Evolutionary conservation across 2,797 vertebrate genomes (phyloP), one percentile per base, ranked within the genome.

Genomic region (Sebastolobus altivelis): DNA sequence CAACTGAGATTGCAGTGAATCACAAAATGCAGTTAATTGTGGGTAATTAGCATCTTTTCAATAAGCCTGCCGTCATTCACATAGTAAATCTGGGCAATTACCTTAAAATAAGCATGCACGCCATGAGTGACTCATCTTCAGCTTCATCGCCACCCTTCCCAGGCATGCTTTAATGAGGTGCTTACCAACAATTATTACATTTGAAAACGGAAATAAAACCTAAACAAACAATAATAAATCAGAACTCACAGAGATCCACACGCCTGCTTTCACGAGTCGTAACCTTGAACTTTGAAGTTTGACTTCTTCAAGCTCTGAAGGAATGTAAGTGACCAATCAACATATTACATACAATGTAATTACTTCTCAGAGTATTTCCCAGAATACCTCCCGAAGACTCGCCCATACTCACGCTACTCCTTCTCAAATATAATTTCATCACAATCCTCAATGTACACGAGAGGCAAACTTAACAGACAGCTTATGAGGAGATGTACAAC

Each of bases 271-370:
- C 35, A 29, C 65, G 12, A 88, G 63, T 73, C 81, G 61, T 3
- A 29, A 20, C 58, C 35, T 62, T 43, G 22, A 54, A 78, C 74
- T 66, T 25, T 68, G 65, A 74, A 75, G 61, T 59, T 11, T 58
- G 60, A 37, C 43, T 16, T 22, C 35, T 37, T 13, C 16, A n/a
- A 5, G 13, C 73, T 71, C 38, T 29, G 6, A 29, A 72, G 78
- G 67, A 80, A 83, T 72, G 78, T 1, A 13, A 70, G 14, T 20
- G 75, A 67, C 63, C 80, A 75, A 73, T 82, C 60, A 78, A 68
- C 74, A 40, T 75, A 77, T 77, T 75, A 76, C 56, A 69, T 49
- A 79, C 71, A 72, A 63, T 68, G 61, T 80, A 75, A 86, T 82
- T 89, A 84, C 79, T 67, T 67, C 54, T 74, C 20, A 31, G 43